Evolutionary conservation across 2,797 vertebrate genomes (phyloP).

Genomic region (Cryptoblepharus egeriae): DNA sequence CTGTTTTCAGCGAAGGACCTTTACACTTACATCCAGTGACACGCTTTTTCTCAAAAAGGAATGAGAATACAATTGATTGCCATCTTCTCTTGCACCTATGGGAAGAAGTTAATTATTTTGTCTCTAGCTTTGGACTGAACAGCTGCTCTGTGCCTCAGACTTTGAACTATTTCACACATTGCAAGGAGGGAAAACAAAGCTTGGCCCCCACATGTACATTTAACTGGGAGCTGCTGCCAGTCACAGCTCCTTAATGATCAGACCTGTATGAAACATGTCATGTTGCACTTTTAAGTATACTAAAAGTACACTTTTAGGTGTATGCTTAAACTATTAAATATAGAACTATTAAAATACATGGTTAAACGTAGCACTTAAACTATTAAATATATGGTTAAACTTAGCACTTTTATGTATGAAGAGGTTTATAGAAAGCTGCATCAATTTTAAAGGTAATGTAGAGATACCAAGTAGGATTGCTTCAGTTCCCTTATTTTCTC

Average conservation of each 20-base stretch:
- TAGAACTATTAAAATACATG: too few relatives aligned
- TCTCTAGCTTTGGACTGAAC: background rate
- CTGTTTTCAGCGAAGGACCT: conserved; percentile 41
- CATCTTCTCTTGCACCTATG: background rate
- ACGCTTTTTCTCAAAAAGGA: conserved; percentile 18
- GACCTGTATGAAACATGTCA: background rate
- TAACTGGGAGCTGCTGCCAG: too few relatives aligned
- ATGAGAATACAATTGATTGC: background rate
- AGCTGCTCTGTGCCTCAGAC: background rate
- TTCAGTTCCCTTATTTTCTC: background rate
- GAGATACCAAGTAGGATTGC: background rate
- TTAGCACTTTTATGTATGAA: background rate
- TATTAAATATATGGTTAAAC: background rate
- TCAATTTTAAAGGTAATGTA: background rate
- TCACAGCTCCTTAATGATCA: background rate
- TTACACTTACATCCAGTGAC: conserved; percentile 36
- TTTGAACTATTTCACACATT: background rate
- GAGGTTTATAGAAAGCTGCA: too few relatives aligned
- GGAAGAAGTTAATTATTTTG: background rate
- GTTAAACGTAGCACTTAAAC: background rate
- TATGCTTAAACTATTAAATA: background rate
- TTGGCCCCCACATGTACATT: too few relatives aligned
- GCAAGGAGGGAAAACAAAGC: background rate
- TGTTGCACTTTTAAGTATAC: too few relatives aligned
- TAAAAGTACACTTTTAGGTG: background rate